These are phyloP conservation scores for Rhinopomastus cyanomelas DNA, from an alignment of 2,113 vertebrate genomes.

Conservation along the genomic window DNA sequence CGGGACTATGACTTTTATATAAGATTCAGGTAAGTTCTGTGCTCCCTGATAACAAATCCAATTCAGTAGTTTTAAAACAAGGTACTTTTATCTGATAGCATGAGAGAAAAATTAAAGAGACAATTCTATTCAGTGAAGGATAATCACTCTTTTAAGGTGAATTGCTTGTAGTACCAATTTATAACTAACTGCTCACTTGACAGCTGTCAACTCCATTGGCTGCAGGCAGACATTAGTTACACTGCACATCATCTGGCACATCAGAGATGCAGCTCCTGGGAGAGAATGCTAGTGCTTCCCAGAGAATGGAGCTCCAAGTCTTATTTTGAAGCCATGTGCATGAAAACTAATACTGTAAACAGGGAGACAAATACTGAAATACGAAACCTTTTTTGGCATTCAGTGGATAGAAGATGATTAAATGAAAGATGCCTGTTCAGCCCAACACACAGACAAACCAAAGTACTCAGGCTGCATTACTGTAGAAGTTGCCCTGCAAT, in stretches of 20 bases:
- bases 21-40: background rate
- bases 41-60: background rate
- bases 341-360: background rate
- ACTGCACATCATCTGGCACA: background rate
- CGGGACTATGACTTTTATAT: background rate
- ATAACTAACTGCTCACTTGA: background rate
- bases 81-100: background rate
- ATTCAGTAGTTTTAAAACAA: background rate
- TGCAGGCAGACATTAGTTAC: background rate
- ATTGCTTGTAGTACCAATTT: background rate
- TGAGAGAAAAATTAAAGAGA: background rate
- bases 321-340: background rate
- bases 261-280: background rate
- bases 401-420: background rate
- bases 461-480: background rate
- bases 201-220: background rate
- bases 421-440: background rate
- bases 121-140: background rate
- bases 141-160: background rate
- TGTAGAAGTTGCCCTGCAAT: background rate
- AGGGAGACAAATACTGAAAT: background rate
- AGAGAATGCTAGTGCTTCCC: background rate
- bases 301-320: background rate
- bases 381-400: background rate
- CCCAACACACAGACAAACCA: background rate